phyloP scores from a whole-genome alignment of 2,797 vertebrate genomes.

The Coracias cyanogaster region DNA sequence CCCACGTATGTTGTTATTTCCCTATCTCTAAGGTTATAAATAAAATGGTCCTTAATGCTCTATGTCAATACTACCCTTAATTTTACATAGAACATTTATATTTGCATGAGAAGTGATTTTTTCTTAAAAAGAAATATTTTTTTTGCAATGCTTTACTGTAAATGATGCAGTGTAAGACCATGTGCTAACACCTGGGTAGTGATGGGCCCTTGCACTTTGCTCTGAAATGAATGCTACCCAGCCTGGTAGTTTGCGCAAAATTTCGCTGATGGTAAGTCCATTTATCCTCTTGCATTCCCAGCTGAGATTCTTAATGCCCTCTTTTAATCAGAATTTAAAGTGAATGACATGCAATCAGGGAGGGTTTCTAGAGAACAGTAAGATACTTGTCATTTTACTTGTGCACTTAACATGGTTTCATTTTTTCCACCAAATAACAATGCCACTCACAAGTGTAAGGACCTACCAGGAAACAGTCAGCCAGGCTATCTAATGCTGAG shows the following conservation, averaged over 20 bases:
- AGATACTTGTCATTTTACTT: neutral
- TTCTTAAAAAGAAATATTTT: neutral
- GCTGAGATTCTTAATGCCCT: conserved; percentile 16
- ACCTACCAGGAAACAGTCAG: neutral
- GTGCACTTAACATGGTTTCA: neutral
- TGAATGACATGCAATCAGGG: conserved; percentile 51
- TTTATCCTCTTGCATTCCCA: conserved; percentile 48
- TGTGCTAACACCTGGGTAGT: neutral
- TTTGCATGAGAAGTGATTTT: neutral
- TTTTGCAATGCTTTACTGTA: neutral
- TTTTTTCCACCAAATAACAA: neutral
- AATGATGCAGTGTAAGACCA: neutral
- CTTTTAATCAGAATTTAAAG: conserved; percentile 61
- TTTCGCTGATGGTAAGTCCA: conserved; percentile 5
- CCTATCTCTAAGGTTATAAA: neutral
- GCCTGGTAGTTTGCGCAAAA: neutral
- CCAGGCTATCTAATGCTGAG: neutral
- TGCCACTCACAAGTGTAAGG: neutral
- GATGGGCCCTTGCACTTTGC: neutral
- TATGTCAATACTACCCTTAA: neutral
- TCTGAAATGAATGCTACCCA: neutral
- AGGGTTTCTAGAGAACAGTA: conserved; percentile 31
- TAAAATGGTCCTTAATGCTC: neutral
- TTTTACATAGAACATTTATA: neutral
- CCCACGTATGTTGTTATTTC: neutral